phyloP scores from a whole-genome alignment of 2,113 vertebrate species.

The Festucalex cinctus region DNA sequence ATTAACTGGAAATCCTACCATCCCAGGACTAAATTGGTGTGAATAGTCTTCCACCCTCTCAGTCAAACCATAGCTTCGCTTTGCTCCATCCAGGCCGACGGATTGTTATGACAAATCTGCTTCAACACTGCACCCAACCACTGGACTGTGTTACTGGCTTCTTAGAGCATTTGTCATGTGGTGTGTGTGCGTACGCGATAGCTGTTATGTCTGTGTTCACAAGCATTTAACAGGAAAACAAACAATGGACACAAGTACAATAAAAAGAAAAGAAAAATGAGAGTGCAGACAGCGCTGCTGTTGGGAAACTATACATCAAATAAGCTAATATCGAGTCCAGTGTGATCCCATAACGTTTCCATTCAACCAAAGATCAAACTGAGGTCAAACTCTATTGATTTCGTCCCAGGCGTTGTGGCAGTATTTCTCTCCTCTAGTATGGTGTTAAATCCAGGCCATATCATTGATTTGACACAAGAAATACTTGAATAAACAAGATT shows the following conservation, averaged over 20 bases:
- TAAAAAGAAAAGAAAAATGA: conserved; percentile 13
- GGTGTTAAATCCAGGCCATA: not conserved
- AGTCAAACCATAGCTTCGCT: conserved; percentile 63
- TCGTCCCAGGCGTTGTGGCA: conserved; percentile 57
- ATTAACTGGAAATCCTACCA: conserved; percentile 39
- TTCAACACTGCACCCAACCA: conserved; percentile 50
- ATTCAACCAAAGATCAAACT: conserved; percentile 64
- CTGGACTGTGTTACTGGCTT: conserved; percentile 61
- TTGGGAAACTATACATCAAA: conserved; percentile 57
- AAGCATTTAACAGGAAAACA: conserved; percentile 41
- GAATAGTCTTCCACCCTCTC: conserved; percentile 62
- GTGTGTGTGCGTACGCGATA: not conserved
- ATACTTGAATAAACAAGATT: not conserved
- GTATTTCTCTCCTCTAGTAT: conserved; percentile 56
- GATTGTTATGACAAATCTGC: conserved; percentile 62
- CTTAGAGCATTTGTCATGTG: conserved; percentile 51
- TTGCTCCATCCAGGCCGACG: conserved; percentile 56
- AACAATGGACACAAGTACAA: conserved; percentile 23
- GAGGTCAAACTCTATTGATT: conserved; percentile 73
- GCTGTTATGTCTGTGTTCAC: conserved; percentile 13
- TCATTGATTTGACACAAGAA: not conserved
- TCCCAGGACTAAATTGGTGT: conserved; percentile 54
- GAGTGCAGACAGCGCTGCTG: conserved; percentile 25
- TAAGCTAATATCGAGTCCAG: conserved; percentile 63
- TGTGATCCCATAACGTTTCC: conserved; percentile 64